Evolutionary conservation across 2,797 vertebrate species (phyloP).

Genomic region (Pangasius mekongensis): DNA sequence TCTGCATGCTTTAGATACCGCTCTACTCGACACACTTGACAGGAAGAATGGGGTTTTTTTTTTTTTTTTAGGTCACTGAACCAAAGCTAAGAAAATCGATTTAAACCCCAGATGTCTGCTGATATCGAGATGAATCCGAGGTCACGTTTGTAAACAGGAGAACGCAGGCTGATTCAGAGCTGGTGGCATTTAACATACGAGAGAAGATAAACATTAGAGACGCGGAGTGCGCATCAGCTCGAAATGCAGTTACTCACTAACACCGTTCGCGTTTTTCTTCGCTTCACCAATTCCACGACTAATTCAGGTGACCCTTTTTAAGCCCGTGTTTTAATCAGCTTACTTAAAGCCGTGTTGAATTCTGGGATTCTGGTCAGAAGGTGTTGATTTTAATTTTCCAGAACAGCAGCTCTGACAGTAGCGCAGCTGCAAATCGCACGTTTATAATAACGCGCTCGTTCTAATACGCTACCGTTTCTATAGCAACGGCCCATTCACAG

Average conservation of each 20-base stretch:
- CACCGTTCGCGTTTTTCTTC: too few species aligned
- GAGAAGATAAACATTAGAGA: too few species aligned
- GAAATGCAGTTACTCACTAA: too few species aligned
- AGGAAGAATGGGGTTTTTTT: neutral
- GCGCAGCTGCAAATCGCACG: too few species aligned
- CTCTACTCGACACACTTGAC: neutral
- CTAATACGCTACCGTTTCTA: neutral
- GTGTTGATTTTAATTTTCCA: neutral
- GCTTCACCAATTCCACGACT: too few species aligned
- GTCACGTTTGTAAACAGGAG: neutral
- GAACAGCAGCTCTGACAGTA: neutral
- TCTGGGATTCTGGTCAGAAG: neutral
- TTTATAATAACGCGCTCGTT: neutral
- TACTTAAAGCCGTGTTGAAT: neutral
- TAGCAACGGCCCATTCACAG: neutral
- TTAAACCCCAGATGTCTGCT: neutral
- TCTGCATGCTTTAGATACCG: slow-evolving; percentile 3
- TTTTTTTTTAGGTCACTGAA: neutral
- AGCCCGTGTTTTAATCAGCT: too few species aligned
- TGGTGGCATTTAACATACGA: too few species aligned
- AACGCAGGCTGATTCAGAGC: neutral
- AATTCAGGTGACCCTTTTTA: too few species aligned
- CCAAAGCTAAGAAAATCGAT: neutral
- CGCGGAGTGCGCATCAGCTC: too few species aligned
- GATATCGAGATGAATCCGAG: neutral